Evolutionary conservation across 2,888 invertebrate species (phyloP).

Genomic region (Adelognathus sp.): DNA sequence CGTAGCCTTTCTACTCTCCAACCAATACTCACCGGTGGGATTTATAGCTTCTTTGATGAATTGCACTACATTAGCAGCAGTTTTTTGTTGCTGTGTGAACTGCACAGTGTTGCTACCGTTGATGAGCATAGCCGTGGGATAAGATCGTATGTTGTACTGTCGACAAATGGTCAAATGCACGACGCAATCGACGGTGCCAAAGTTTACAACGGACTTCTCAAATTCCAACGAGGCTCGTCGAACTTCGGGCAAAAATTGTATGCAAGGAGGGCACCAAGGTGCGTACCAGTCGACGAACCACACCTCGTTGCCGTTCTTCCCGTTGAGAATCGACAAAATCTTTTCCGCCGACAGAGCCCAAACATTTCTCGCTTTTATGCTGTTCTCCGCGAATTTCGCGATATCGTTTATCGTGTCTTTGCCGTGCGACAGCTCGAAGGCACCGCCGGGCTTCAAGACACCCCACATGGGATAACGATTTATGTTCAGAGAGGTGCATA

Average conservation of each 20-base stretch:
- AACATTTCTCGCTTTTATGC: slow-evolving; percentile 83
- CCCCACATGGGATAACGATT: slow-evolving; percentile 87
- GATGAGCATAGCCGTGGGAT: slow-evolving; percentile 88
- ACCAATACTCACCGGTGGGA: slow-evolving; percentile 80
- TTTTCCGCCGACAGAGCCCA: slow-evolving; percentile 86
- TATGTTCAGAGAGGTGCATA: slow-evolving; percentile 85
- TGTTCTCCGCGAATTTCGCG: slow-evolving; percentile 86
- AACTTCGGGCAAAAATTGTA: slow-evolving; percentile 86
- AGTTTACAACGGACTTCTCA: slow-evolving; percentile 81
- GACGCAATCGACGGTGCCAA: slow-evolving; percentile 88
- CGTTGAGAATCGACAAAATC: slow-evolving; percentile 83
- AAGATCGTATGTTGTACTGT: slow-evolving; percentile 84
- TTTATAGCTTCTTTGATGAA: slow-evolving; percentile 85
- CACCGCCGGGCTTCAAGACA: slow-evolving; percentile 88
- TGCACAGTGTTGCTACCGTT: slow-evolving; percentile 83
- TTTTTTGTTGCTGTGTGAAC: slow-evolving; percentile 85
- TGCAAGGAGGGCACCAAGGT: slow-evolving; percentile 91
- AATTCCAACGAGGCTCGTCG: slow-evolving; percentile 84
- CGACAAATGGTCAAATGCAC: slow-evolving; percentile 84
- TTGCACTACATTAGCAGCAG: slow-evolving; percentile 84
- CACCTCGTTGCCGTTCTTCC: slow-evolving; percentile 70
- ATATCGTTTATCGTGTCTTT: slow-evolving; percentile 83
- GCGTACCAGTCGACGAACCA: slow-evolving; percentile 91
- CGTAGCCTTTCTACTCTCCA: too few relatives aligned
- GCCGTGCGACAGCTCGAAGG: slow-evolving; percentile 89